These are phyloP conservation scores for Drosophila maculinotata DNA, from an alignment of 2,888 invertebrate species.

Conservation along the genomic window DNA sequence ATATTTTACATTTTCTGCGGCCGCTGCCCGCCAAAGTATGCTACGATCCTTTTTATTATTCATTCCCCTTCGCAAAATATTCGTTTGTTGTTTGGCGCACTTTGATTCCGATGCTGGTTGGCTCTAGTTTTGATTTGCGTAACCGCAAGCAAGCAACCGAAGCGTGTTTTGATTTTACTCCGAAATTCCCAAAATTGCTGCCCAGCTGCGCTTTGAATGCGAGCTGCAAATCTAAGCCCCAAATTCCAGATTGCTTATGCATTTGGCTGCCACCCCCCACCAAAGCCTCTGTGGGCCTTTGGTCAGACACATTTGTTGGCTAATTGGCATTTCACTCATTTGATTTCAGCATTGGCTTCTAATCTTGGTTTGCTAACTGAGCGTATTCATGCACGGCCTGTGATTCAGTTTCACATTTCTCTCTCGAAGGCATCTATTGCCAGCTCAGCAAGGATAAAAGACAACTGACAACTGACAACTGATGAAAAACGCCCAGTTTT, in stretches of 20 bases:
- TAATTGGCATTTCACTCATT: slow-evolving; percentile 70
- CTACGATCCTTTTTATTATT: slow-evolving; percentile 31
- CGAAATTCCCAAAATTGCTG: slow-evolving; percentile 59
- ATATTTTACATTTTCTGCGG: slow-evolving; percentile 72
- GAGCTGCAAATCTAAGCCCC: slow-evolving; percentile 26
- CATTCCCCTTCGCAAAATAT: slow-evolving; percentile 30
- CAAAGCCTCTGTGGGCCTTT: slow-evolving; percentile 13
- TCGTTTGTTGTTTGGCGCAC: slow-evolving; percentile 53
- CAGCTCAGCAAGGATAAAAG: not conserved
- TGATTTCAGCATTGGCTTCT: slow-evolving; percentile 30
- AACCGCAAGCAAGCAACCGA: slow-evolving; percentile 51
- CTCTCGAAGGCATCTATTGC: not conserved
- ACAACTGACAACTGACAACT: not conserved
- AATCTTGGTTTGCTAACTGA: slow-evolving; percentile 7
- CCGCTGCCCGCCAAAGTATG: slow-evolving; percentile 46
- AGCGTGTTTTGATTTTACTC: slow-evolving; percentile 29
- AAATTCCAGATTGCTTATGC: slow-evolving; percentile 36
- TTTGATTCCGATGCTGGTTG: slow-evolving; percentile 38
- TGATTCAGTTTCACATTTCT: too few relatives aligned
- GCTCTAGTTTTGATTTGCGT: slow-evolving; percentile 33
- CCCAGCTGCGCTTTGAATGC: slow-evolving; percentile 36
- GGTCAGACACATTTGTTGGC: slow-evolving; percentile 49
- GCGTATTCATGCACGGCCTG: slow-evolving; percentile 9
- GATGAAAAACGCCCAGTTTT: not conserved
- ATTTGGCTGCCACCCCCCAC: slow-evolving; percentile 5